These are phyloP conservation scores for Synanceia verrucosa DNA, from an alignment of 2,797 vertebrate species.

Conservation along the genomic window DNA sequence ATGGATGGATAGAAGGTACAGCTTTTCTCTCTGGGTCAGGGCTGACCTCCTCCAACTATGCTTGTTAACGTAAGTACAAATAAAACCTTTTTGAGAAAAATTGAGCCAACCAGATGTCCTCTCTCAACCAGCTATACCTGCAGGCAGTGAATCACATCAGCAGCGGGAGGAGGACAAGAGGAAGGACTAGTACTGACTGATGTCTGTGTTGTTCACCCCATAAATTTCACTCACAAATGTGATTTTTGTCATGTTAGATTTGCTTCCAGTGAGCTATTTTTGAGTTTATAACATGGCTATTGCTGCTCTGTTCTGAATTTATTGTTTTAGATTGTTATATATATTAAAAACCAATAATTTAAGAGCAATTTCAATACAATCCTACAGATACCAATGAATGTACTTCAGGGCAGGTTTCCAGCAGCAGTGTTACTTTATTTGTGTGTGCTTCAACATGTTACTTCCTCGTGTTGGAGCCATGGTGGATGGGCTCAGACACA, in stretches of 20 bases:
- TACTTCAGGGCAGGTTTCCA: neutral
- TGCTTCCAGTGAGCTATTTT: neutral
- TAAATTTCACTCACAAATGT: too few species aligned
- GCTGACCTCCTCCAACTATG: neutral
- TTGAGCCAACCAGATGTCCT: too few species aligned
- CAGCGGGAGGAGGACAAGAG: neutral
- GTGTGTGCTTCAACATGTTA: neutral
- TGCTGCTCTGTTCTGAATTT: neutral
- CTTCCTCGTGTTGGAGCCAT: neutral
- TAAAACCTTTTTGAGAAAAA: too few species aligned
- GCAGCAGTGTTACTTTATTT: neutral
- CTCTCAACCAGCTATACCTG: neutral
- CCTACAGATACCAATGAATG: neutral
- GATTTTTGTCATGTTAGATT: neutral
- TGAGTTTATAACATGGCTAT: neutral
- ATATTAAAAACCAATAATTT: neutral
- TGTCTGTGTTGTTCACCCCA: neutral
- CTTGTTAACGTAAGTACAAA: too few species aligned
- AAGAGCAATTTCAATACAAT: neutral
- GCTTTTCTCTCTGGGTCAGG: neutral
- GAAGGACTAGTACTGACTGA: neutral
- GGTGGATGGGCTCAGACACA: too few species aligned
- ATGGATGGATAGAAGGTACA: too few species aligned
- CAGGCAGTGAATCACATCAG: neutral
- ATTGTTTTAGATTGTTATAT: neutral